These are phyloP conservation scores for Craseonycteris thonglongyai DNA, from an alignment of 2,113 vertebrate genomes.

Conservation along the genomic window DNA sequence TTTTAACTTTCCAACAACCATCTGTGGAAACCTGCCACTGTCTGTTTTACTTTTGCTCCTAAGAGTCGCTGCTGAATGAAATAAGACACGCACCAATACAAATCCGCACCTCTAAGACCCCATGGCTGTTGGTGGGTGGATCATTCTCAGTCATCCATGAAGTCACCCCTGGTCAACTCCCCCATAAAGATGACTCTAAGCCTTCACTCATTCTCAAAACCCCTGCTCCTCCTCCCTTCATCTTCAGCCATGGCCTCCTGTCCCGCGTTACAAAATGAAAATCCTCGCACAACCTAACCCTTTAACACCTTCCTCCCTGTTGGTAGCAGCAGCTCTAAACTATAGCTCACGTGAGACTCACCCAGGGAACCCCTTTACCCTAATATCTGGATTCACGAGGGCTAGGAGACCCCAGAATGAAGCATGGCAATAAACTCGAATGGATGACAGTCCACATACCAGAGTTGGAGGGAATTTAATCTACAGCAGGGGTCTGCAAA, in stretches of 20 bases:
- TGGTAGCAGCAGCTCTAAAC: background rate
- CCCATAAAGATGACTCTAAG: rapidly evolving
- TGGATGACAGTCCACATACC: background rate
- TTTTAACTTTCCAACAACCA: background rate
- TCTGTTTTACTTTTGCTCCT: background rate
- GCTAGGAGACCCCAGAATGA: background rate
- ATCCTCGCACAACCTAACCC: background rate
- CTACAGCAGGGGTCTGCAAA: background rate
- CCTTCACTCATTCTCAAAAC: background rate
- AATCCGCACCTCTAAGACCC: background rate
- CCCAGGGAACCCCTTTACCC: background rate
- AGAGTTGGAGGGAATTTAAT: background rate
- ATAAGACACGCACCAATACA: background rate
- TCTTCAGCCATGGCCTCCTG: background rate
- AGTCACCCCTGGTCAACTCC: rapidly evolving
- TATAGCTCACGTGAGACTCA: background rate
- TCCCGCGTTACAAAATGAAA: background rate
- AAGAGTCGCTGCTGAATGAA: background rate
- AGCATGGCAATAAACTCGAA: background rate
- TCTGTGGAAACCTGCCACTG: background rate
- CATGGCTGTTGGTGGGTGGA: background rate
- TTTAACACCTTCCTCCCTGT: background rate
- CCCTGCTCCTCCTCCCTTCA: background rate
- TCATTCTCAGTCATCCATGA: background rate
- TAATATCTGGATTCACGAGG: background rate